These are phyloP conservation scores for Gari tellinella DNA, from an alignment of 2,888 invertebrate genomes.

Conservation along the genomic window DNA sequence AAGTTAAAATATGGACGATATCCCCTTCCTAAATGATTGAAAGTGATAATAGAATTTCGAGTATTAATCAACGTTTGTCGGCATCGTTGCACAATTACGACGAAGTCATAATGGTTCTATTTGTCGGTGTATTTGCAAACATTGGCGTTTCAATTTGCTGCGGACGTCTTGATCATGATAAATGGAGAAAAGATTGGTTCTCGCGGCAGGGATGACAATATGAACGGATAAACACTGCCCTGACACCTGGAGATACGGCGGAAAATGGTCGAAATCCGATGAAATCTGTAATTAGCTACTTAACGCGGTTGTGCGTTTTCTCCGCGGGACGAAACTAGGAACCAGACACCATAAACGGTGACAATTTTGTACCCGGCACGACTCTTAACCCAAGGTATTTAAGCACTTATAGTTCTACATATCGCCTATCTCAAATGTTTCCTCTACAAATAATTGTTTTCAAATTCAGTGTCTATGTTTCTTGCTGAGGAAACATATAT, in stretches of 20 bases:
- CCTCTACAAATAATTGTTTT: too few species aligned
- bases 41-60: slow-evolving; percentile 53
- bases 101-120: slow-evolving; percentile 44
- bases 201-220: slow-evolving; percentile 50
- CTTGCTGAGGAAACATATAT: too few species aligned
- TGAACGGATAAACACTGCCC: slow-evolving; percentile 37
- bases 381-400: too few species aligned
- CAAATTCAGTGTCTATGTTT: too few species aligned
- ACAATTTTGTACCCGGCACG: too few species aligned
- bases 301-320: slow-evolving; percentile 41
- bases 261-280: slow-evolving; percentile 49
- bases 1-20: slow-evolving; percentile 33
- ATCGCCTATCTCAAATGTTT: too few species aligned
- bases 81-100: slow-evolving; percentile 57
- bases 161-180: slow-evolving; percentile 60
- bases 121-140: slow-evolving; percentile 56
- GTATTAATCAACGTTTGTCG: slow-evolving; percentile 50
- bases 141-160: slow-evolving; percentile 59
- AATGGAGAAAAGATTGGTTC: slow-evolving; percentile 52
- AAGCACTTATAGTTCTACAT: too few species aligned
- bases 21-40: slow-evolving; percentile 32
- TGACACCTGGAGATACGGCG: slow-evolving; percentile 55
- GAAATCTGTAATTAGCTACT: slow-evolving; percentile 54
- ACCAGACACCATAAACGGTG: slow-evolving; percentile 26
- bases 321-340: slow-evolving; percentile 37